Conservation (phyloP, 2,888 invertebrate species). For the Acanthopleura granulata region DNA sequence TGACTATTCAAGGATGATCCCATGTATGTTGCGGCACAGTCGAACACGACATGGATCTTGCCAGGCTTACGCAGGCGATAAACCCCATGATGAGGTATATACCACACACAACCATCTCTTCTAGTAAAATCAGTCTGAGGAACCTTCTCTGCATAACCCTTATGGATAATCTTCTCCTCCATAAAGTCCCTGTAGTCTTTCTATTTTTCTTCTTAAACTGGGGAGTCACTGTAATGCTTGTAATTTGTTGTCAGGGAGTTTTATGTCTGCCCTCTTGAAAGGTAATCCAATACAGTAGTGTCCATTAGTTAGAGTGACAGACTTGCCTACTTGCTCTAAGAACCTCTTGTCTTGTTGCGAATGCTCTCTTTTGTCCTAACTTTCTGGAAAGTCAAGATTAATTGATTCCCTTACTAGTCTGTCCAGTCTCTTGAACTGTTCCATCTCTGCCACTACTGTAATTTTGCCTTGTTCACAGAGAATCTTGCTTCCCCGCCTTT, state of each 20-base stretch:
- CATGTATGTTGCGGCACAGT: slow-evolving; percentile 4
- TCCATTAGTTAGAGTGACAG: slow-evolving; percentile 23
- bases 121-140: neutral
- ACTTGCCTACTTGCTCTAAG: slow-evolving; percentile 21
- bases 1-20: slow-evolving; percentile 4
- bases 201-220: slow-evolving; percentile 17
- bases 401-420: slow-evolving; percentile 21
- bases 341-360: slow-evolving; percentile 30
- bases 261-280: slow-evolving; percentile 17
- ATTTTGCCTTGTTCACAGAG: slow-evolving; percentile 19
- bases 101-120: slow-evolving; percentile 21
- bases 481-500: neutral
- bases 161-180: slow-evolving; percentile 18
- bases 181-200: slow-evolving; percentile 19
- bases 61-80: slow-evolving; percentile 16
- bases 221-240: slow-evolving; percentile 21
- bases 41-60: slow-evolving; percentile 19
- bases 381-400: slow-evolving; percentile 31
- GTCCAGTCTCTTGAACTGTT: slow-evolving; percentile 18
- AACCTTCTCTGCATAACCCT: slow-evolving; percentile 12
- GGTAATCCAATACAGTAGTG: slow-evolving; percentile 27
- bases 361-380: slow-evolving; percentile 26
- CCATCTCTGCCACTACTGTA: slow-evolving; percentile 8
- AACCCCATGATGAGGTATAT: slow-evolving; percentile 19
- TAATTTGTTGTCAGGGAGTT: slow-evolving; percentile 22